Conservation (phyloP, 2,888 invertebrate species). For the Cremastobaeus sp. region DNA sequence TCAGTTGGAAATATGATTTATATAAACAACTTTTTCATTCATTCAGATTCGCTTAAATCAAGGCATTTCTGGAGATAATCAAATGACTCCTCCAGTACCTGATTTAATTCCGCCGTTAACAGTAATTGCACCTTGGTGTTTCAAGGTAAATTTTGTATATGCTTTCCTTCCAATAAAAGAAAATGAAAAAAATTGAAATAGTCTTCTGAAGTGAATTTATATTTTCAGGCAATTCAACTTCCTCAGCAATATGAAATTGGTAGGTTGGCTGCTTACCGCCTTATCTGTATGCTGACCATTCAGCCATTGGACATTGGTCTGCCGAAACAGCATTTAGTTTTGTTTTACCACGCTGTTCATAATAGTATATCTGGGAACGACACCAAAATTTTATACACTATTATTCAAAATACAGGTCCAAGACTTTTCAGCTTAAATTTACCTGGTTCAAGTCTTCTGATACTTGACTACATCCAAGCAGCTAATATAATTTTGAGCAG, state of each 20-base stretch:
- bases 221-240: slow-evolving; percentile 80
- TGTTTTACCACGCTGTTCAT: slow-evolving; percentile 93
- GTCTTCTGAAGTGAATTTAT: too few relatives aligned
- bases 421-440: slow-evolving; percentile 89
- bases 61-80: slow-evolving; percentile 87
- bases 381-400: slow-evolving; percentile 73
- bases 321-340: slow-evolving; percentile 81
- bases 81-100: slow-evolving; percentile 86
- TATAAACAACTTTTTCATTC: not conserved
- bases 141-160: too few relatives aligned
- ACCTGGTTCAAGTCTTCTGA: slow-evolving; percentile 91
- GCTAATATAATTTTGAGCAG: slow-evolving; percentile 92
- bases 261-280: slow-evolving; percentile 90
- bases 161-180: too few relatives aligned
- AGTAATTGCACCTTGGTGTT: slow-evolving; percentile 95
- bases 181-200: too few relatives aligned
- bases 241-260: slow-evolving; percentile 83
- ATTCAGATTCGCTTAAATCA: slow-evolving; percentile 85
- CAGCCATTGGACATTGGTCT: slow-evolving; percentile 87
- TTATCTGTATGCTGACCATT: slow-evolving; percentile 89
- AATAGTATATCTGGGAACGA: slow-evolving; percentile 81
- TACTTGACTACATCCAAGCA: slow-evolving; percentile 93
- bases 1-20: too few relatives aligned
- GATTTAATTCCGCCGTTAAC: slow-evolving; percentile 90
- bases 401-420: slow-evolving; percentile 79